Base-by-base conservation (phyloP, 2,113 vertebrate genomes). In the Plectropomus leopardus region DNA sequence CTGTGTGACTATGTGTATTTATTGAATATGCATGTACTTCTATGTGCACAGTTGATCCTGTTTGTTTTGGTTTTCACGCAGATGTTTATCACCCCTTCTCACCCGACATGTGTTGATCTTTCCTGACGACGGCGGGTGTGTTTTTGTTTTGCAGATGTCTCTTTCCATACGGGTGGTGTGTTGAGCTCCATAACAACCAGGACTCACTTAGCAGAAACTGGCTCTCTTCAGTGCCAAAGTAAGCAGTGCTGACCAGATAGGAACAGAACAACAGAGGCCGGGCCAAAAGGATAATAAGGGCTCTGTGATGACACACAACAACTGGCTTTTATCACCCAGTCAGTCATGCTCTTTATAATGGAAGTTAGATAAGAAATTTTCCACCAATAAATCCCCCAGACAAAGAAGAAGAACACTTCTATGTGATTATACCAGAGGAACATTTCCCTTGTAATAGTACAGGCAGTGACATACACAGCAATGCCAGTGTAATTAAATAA, bases 31-130 rank as follows among this genome's bases (percentile, higher is more conserved):
- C 48, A 57, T 69, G 11, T 1, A 13, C 44, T 75, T 44, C 42
- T 7, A 1, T 57, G 58, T 17, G 34, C 24, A 19, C 48, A n/a
- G 40, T 47, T 21, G 17, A 32, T 65, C 42, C 40, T 28, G 51
- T 72, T 53, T 70, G 60, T 76, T 83, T 66, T 81, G 34, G 23
- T 63, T 63, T 55, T 76, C 78, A 50, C 30, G 28, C 60, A 79
- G 71, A 74, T 76, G 50, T 68, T 74, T 79, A 90, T 92, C 82
- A 61, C 21, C 67, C 70, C n/a, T 80, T 64, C 71, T 57, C 64
- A 44, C 51, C 68, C 82, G 73, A 90, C 76, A 6, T 14, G 34
- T 32, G 44, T 47, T 28, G 73, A 88, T 83, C 68, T 76, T 76
- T 84, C 21, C 76, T 58, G 17, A 14, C 61, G 17, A 14, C 78